These are phyloP conservation scores for Axinella damicornis DNA, from an alignment of 37 sponge, comb jelly and placozoan species.

Conservation along the genomic window DNA sequence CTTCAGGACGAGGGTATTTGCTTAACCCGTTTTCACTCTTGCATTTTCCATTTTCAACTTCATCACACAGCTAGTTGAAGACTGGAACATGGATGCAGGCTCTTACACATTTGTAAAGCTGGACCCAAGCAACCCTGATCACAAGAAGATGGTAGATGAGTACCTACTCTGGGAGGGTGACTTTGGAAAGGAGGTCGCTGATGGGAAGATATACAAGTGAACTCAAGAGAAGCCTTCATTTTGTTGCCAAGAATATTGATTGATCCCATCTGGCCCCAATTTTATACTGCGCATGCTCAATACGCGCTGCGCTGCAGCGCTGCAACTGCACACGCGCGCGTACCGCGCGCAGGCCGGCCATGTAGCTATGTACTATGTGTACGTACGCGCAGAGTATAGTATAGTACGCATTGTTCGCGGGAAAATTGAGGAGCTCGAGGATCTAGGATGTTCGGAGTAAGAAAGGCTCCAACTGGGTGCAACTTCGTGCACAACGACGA, in stretches of 20 bases:
- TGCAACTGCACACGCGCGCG: no score
- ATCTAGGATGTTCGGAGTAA: constrained; percentile 11
- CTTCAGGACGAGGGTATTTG: neutral
- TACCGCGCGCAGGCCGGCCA: no score
- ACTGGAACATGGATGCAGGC: constrained; percentile 92
- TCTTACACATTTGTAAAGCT: constrained; percentile 85
- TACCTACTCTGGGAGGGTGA: constrained; percentile 83
- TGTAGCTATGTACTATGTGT: no score
- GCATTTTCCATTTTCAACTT: neutral
- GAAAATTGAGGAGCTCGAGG: no score
- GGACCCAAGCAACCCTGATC: constrained; percentile 66
- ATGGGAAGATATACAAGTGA: constrained; percentile 92
- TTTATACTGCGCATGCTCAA: no score
- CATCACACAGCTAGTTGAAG: constrained; percentile 53
- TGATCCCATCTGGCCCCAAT: no score
- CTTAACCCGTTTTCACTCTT: neutral
- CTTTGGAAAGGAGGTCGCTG: constrained; percentile 65
- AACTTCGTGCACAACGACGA: constrained; percentile 55
- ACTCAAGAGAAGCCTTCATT: neutral
- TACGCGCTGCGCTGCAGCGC: no score
- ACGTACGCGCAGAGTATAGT: no score
- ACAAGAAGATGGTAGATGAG: constrained; percentile 61
- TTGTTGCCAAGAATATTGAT: no score
- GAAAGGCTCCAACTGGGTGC: constrained; percentile 18
- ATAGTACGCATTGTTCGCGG: no score